These are phyloP conservation scores for Discoglossus pictus DNA, from an alignment of 2,797 vertebrate species.

Conservation along the genomic window DNA sequence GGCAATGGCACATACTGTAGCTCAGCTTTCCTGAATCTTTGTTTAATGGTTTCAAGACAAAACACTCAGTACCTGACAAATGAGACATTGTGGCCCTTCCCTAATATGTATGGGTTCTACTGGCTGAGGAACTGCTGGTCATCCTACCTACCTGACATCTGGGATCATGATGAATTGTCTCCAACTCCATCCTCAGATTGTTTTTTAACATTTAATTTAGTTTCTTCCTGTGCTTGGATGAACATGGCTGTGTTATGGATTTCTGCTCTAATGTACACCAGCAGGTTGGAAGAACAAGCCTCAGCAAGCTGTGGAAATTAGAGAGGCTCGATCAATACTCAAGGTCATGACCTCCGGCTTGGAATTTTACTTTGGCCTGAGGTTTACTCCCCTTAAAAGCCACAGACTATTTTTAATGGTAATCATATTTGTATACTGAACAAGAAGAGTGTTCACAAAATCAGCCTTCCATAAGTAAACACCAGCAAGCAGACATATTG, in stretches of 20 bases:
- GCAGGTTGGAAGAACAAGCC: slow-evolving; percentile 86
- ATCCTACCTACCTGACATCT: slow-evolving; percentile 82
- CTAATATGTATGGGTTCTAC: slow-evolving; percentile 74
- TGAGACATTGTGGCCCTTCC: slow-evolving; percentile 71
- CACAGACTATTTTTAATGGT: slow-evolving; percentile 64
- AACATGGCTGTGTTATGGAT: slow-evolving; percentile 97
- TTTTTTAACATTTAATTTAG: slow-evolving; percentile 99
- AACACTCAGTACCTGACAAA: slow-evolving; percentile 74
- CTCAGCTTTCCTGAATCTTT: slow-evolving; percentile 79
- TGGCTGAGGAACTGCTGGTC: slow-evolving; percentile 76
- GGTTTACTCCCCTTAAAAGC: slow-evolving; percentile 73
- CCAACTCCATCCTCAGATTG: slow-evolving; percentile 92
- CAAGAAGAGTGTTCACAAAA: slow-evolving; percentile 21
- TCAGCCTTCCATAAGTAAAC: neutral
- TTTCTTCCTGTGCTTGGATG: slow-evolving; percentile 99
- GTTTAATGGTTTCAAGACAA: slow-evolving; percentile 75
- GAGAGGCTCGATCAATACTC: slow-evolving; percentile 94
- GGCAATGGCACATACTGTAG: slow-evolving; percentile 36
- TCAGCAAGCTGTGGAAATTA: slow-evolving; percentile 94
- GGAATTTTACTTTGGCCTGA: slow-evolving; percentile 73
- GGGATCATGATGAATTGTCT: slow-evolving; percentile 98
- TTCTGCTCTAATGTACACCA: slow-evolving; percentile 97
- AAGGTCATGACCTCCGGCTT: slow-evolving; percentile 85
- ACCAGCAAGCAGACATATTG: slow-evolving; percentile 11
- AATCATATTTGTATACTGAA: slow-evolving; percentile 57